phyloP scores from a whole-genome alignment of 2,113 vertebrate species.

The Marmota flaviventris region DNA sequence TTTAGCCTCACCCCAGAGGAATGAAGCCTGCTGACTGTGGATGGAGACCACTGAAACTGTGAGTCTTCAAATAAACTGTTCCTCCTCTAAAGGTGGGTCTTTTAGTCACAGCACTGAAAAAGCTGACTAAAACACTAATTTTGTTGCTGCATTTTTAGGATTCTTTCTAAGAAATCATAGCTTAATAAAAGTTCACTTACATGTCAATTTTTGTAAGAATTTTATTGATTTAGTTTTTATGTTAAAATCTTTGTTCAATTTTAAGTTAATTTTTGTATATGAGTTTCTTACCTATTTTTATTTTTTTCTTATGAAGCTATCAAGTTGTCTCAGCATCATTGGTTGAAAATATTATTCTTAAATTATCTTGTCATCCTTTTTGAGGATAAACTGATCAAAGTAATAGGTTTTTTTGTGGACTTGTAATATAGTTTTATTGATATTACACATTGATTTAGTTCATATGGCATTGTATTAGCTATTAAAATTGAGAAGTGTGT shows the following conservation, averaged over 20 bases:
- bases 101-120: too few species aligned
- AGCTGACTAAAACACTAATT: too few species aligned
- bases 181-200: not conserved
- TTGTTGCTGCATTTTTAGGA: not conserved
- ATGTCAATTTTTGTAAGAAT: not conserved
- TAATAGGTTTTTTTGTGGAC: not conserved
- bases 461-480: not conserved
- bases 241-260: not conserved
- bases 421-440: not conserved
- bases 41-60: too few species aligned
- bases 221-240: not conserved
- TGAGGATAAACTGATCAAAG: not conserved
- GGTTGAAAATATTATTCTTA: not conserved
- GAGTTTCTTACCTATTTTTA: not conserved
- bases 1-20: too few species aligned
- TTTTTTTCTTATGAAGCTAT: slow-evolving; percentile 4
- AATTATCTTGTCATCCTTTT: not conserved
- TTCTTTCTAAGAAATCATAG: not conserved
- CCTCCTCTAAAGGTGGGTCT: too few species aligned
- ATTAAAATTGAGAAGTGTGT: not conserved
- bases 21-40: too few species aligned
- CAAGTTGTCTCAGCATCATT: not conserved
- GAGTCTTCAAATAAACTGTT: too few species aligned
- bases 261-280: not conserved
- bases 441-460: not conserved